A percentile compares a stretch with the other conserved stretches of the same genome.
phyloP scores from a whole-genome alignment of 2,797 vertebrate species.

The Delichon dasypus region DNA sequence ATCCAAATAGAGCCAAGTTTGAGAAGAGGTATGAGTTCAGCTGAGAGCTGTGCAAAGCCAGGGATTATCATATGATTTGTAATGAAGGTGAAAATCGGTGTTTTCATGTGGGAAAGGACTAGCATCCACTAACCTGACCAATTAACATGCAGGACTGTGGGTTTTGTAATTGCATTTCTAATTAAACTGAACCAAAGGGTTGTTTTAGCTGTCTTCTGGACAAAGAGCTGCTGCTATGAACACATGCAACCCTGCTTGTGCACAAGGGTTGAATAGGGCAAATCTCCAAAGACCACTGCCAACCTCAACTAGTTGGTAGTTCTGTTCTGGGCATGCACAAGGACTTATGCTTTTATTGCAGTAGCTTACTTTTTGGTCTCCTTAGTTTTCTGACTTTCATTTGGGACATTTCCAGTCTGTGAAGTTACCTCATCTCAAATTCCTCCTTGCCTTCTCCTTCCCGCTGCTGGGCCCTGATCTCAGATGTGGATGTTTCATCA shows the following conservation, averaged over 20 bases:
- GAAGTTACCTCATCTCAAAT: background rate
- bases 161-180: background rate
- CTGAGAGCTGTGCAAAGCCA: background rate
- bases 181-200: background rate
- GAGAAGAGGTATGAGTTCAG: background rate
- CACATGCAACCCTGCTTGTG: background rate
- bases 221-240: background rate
- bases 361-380: background rate
- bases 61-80: background rate
- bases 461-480: rapidly evolving
- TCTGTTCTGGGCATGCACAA: background rate
- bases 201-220: background rate
- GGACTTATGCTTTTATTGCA: background rate
- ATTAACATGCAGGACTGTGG: background rate
- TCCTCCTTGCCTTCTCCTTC: background rate
- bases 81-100: background rate
- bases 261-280: rapidly evolving
- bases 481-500: background rate
- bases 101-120: background rate
- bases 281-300: background rate
- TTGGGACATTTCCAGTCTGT: background rate
- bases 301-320: background rate
- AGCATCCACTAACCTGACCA: background rate
- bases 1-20: background rate
- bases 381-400: background rate